These are phyloP conservation scores for Crossaster papposus DNA, from an alignment of 53 echinoderm and acorn worm species.

Conservation along the genomic window DNA sequence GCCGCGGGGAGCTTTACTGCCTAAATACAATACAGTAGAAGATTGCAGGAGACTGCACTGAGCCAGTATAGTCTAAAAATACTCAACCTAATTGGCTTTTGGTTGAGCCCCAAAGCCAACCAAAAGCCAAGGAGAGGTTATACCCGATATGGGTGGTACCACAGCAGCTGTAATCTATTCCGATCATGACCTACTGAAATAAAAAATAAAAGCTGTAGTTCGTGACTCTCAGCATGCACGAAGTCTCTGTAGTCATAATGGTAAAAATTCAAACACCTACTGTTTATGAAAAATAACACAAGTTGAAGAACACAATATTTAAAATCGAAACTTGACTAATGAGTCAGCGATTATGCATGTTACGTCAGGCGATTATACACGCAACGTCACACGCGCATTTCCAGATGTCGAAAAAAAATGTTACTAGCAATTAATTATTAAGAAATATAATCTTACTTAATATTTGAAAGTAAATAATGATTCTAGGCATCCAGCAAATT, in stretches of 20 bases:
- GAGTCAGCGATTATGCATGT: no score
- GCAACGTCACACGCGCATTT: no score
- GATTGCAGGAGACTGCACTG: conserved; percentile 6
- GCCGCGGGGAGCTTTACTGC: conserved; percentile 1
- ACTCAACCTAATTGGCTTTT: conserved; percentile 10
- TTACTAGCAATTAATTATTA: no score
- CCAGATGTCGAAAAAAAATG: no score
- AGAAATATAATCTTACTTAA: no score
- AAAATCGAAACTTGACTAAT: no score
- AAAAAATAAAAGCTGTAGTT: conserved; percentile 38
- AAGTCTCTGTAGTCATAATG: not conserved
- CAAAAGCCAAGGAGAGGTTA: conserved; percentile 22
- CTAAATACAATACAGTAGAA: not conserved
- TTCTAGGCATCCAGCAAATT: no score
- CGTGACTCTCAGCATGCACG: not conserved
- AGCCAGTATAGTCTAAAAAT: conserved; percentile 27
- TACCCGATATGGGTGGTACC: conserved; percentile 44
- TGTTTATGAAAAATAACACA: no score
- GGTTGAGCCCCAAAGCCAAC: conserved; percentile 29
- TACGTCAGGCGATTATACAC: no score
- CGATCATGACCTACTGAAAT: conserved; percentile 3
- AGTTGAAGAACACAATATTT: no score
- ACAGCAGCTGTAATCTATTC: conserved; percentile 20
- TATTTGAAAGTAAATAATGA: no score
- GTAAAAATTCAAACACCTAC: no score